A percentile compares a stretch with the other conserved stretches of the same genome.
These are phyloP conservation scores for Ellobius talpinus DNA, from an alignment of 2,113 vertebrate genomes.

Conservation along the genomic window DNA sequence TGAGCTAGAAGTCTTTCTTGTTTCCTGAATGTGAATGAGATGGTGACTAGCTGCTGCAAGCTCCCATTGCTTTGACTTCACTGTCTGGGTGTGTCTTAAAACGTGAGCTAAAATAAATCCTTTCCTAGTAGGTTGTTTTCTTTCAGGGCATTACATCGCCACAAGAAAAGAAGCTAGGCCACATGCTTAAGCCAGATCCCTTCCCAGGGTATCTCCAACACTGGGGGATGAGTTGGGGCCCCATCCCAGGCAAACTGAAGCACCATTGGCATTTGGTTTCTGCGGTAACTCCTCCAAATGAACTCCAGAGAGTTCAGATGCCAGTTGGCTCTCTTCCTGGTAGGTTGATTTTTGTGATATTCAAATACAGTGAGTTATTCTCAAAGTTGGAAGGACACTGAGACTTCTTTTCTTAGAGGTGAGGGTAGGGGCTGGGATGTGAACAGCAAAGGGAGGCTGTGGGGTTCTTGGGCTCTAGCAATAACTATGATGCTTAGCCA, in stretches of 20 bases:
- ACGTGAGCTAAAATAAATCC: not conserved
- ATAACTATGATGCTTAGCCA: not conserved
- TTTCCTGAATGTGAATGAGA: not conserved
- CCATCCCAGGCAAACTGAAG: not conserved
- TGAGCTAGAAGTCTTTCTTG: not conserved
- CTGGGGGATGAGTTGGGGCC: not conserved
- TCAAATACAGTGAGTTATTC: not conserved
- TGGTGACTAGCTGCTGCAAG: not conserved
- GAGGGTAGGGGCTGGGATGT: not conserved
- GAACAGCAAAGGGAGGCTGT: not conserved
- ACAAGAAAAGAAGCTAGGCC: not conserved
- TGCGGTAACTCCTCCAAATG: not conserved
- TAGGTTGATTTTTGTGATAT: not conserved
- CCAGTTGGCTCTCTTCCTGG: not conserved
- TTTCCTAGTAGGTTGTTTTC: not conserved
- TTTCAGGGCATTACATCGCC: not conserved
- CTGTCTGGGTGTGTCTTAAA: not conserved
- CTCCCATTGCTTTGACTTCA: not conserved
- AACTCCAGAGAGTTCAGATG: not conserved
- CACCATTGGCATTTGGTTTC: not conserved
- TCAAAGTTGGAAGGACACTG: not conserved
- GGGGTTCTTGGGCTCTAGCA: not conserved
- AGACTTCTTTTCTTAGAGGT: not conserved
- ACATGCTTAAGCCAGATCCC: not conserved
- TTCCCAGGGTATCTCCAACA: not conserved